Conservation (phyloP, 2,113 vertebrate genomes). For the Melanostigma gelatinosum region DNA sequence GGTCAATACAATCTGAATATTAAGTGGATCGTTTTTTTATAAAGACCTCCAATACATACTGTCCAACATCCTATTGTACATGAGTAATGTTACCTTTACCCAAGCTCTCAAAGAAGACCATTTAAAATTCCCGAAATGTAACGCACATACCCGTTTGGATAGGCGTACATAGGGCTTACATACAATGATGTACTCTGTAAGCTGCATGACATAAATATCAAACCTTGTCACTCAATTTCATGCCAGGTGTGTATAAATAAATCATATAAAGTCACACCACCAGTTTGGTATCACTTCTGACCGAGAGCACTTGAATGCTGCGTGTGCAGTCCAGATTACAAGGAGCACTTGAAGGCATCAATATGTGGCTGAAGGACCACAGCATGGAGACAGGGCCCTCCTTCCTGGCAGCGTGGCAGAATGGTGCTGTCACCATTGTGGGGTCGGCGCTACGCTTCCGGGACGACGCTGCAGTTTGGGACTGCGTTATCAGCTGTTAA, state of each 20-base stretch:
- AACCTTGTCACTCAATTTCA: not conserved
- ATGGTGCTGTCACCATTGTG: not conserved
- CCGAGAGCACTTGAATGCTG: conserved; percentile 1
- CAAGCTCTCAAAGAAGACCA: not conserved
- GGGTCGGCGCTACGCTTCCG: no score
- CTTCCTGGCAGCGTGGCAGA: conserved; percentile 18
- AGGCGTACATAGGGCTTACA: not conserved
- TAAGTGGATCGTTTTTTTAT: not conserved
- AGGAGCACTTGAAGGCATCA: conserved; percentile 54
- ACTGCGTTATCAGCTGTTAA: no score
- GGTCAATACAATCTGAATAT: not conserved
- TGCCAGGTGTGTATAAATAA: not conserved
- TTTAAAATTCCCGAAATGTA: not conserved
- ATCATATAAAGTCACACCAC: not conserved
- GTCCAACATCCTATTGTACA: not conserved
- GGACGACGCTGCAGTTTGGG: no score
- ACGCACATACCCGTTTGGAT: not conserved
- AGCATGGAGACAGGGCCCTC: conserved; percentile 6
- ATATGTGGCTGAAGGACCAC: conserved; percentile 33
- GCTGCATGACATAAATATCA: not conserved
- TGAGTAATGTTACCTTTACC: not conserved
- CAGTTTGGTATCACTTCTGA: conserved; percentile 1
- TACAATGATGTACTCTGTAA: not conserved
- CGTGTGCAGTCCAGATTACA: not conserved
- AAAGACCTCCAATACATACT: not conserved